Percentiles rank a stretch among this genome's conserved stretches.
These are phyloP conservation scores for Xiphophorus couchianus DNA, from an alignment of 2,113 vertebrate genomes.

Conservation along the genomic window DNA sequence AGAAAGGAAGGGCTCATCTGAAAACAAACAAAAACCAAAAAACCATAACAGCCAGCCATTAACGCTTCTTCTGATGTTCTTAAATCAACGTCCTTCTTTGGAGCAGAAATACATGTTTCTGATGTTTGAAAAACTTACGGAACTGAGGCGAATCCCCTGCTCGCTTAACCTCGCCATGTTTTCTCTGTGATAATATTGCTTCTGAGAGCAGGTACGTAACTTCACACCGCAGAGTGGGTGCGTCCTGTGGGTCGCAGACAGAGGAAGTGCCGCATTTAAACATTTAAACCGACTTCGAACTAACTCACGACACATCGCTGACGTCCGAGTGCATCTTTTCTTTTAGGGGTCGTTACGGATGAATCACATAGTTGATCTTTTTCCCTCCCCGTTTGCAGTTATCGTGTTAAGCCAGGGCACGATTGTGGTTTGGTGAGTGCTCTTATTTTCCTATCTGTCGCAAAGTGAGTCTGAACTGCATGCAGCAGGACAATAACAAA, in stretches of 20 bases:
- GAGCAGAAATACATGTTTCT: neutral
- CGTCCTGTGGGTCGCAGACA: constrained; percentile 5
- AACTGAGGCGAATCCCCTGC: constrained; percentile 78
- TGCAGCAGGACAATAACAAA: neutral
- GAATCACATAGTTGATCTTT: neutral
- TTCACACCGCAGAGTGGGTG: constrained; percentile 24
- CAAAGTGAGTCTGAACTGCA: neutral
- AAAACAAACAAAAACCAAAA: neutral
- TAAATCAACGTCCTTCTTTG: neutral
- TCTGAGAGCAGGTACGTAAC: constrained; percentile 2
- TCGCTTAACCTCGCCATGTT: constrained; percentile 81
- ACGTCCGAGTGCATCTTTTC: neutral
- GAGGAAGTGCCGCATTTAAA: constrained; percentile 29
- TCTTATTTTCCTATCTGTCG: neutral
- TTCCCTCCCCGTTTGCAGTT: neutral
- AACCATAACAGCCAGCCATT: neutral
- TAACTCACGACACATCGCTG: neutral
- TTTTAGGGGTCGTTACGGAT: too few relatives aligned
- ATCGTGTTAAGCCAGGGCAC: neutral
- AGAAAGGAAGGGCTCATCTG: constrained; percentile 85
- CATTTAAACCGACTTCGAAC: neutral
- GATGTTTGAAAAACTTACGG: constrained; percentile 69
- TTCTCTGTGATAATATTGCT: neutral
- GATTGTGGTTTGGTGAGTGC: neutral
- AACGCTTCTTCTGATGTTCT: neutral